These are phyloP conservation scores for Typhlichthys eigenmanni DNA, from an alignment of 2,797 vertebrate genomes.

Conservation along the genomic window DNA sequence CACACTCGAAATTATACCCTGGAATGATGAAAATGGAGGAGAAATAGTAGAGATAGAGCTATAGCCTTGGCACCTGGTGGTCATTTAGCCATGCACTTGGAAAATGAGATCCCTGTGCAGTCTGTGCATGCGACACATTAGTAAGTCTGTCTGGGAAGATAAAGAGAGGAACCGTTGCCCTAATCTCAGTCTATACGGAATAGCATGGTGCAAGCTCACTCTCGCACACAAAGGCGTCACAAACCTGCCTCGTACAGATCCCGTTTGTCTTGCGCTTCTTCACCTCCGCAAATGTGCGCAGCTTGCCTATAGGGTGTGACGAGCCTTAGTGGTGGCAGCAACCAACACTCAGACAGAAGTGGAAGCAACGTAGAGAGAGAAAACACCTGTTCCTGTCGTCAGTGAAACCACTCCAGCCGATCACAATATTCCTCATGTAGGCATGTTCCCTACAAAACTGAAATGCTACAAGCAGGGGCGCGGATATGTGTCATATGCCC, in stretches of 20 bases:
- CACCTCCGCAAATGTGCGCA: too few relatives aligned
- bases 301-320: background rate
- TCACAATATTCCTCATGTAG: background rate
- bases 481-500: background rate
- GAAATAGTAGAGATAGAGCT: conserved; percentile 50
- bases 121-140: conserved; percentile 38
- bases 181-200: conserved; percentile 42
- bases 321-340: background rate
- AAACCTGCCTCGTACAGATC: background rate
- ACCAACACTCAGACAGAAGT: background rate
- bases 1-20: conserved; percentile 39
- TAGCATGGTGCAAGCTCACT: conserved; percentile 16
- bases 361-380: background rate
- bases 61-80: conserved; percentile 30
- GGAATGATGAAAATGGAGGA: conserved; percentile 51
- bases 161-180: conserved; percentile 37
- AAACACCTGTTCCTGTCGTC: conserved; percentile 6
- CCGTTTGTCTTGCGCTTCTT: too few relatives aligned
- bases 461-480: background rate
- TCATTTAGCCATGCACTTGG: conserved; percentile 51
- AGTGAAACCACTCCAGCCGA: background rate
- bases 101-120: conserved; percentile 45
- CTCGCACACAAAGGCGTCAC: conserved; percentile 6
- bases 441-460: background rate
- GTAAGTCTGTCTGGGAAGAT: conserved; percentile 54